Evolutionary conservation across 2,888 invertebrate genomes (phyloP).

Genomic region (Erpobdella octoculata): DNA sequence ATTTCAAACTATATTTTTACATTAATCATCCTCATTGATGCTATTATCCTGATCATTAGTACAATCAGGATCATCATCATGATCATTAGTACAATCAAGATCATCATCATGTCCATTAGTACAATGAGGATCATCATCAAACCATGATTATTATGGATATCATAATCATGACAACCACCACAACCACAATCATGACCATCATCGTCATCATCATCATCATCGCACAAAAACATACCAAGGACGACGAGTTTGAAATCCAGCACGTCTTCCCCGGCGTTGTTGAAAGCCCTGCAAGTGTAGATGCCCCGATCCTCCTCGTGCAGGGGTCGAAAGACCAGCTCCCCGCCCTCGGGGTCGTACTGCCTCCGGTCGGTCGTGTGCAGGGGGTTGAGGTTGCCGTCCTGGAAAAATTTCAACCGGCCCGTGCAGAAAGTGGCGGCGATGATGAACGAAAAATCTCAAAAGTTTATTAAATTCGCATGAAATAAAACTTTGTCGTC

Average conservation of each 20-base stretch:
- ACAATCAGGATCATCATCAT: too few species aligned
- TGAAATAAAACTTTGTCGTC: too few species aligned
- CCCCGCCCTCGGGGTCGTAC: conserved; percentile 33
- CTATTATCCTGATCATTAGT: too few species aligned
- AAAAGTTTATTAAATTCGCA: too few species aligned
- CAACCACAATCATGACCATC: too few species aligned
- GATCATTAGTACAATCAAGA: background rate
- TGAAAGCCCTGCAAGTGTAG: conserved; percentile 35
- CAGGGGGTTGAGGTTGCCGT: conserved; percentile 26
- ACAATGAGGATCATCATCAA: background rate
- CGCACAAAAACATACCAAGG: conserved; percentile 29
- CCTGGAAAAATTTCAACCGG: background rate
- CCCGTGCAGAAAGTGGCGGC: background rate
- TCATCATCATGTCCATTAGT: background rate
- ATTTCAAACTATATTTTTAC: too few species aligned
- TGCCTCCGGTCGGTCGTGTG: conserved; percentile 21
- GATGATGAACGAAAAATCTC: background rate
- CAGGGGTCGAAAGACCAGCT: conserved; percentile 35
- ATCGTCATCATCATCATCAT: too few species aligned
- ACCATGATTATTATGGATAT: too few species aligned
- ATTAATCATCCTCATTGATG: too few species aligned
- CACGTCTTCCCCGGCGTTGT: conserved; percentile 33
- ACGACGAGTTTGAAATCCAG: conserved; percentile 32
- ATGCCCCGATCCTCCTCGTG: conserved; percentile 33
- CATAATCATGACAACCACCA: too few species aligned